These are phyloP conservation scores for Sitophilus oryzae DNA, from an alignment of 1,140 invertebrate genomes.

Conservation along the genomic window DNA sequence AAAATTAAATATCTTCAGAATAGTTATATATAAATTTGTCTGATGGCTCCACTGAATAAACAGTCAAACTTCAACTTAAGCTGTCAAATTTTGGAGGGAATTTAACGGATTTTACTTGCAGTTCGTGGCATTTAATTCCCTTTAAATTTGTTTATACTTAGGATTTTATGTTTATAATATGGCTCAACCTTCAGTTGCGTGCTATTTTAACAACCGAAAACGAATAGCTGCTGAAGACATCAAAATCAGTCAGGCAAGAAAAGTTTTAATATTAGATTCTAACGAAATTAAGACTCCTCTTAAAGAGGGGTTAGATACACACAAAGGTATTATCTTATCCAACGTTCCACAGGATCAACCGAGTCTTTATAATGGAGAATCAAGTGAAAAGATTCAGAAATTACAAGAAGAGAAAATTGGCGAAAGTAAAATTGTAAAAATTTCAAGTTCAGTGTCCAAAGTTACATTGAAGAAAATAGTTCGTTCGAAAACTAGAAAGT, in stretches of 20 bases:
- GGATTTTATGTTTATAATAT: slow-evolving; percentile 42
- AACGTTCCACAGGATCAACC: slow-evolving; percentile 7
- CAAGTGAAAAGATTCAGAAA: slow-evolving; percentile 12
- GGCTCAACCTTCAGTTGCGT: slow-evolving; percentile 64
- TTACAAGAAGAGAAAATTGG: slow-evolving; percentile 24
- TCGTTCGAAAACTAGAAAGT: slow-evolving; percentile 16
- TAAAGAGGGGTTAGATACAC: slow-evolving; percentile 9
- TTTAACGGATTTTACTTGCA: slow-evolving; percentile 15
- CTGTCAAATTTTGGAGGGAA: slow-evolving; percentile 31
- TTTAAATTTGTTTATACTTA: slow-evolving; percentile 30
- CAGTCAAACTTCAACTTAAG: no score
- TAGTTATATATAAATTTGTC: no score
- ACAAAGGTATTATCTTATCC: slow-evolving; percentile 13
- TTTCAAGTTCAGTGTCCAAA: slow-evolving; percentile 2
- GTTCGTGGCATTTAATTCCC: slow-evolving; percentile 22
- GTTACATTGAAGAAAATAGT: slow-evolving; percentile 7
- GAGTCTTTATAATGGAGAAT: slow-evolving; percentile 12
- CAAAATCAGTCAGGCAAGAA: slow-evolving; percentile 51
- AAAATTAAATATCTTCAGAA: no score
- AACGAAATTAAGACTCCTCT: background rate
- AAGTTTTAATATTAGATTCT: slow-evolving; percentile 51
- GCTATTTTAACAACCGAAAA: slow-evolving; percentile 64
- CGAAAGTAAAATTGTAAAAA: slow-evolving; percentile 11
- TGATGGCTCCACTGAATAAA: no score
- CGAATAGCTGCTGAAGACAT: slow-evolving; percentile 60